Evolutionary conservation across 2,888 invertebrate genomes (phyloP).

Genomic region (Stenichneumon culpator): DNA sequence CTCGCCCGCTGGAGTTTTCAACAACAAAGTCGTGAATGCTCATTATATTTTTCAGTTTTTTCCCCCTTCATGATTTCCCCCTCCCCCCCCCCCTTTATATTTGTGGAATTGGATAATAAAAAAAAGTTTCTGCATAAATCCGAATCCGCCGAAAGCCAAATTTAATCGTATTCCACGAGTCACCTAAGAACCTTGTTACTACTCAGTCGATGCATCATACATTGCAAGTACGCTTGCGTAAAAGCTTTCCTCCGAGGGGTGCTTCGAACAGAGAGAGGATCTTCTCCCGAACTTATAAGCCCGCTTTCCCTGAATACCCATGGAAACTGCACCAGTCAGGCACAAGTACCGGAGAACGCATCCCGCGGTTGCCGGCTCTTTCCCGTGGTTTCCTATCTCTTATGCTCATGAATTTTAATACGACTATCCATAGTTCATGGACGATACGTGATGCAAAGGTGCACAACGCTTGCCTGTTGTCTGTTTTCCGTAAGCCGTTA

Average conservation of each 20-base stretch:
- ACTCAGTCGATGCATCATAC: background rate
- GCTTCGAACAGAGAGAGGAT: background rate
- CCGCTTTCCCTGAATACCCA: conserved; percentile 34
- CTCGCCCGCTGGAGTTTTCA: background rate
- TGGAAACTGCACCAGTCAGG: conserved; percentile 48
- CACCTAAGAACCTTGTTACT: background rate
- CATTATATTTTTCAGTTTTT: background rate
- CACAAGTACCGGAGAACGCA: conserved; percentile 18
- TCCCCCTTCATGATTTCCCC: background rate
- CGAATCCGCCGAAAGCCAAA: background rate
- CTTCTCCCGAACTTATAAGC: conserved; percentile 40
- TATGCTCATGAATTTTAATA: conserved; percentile 66
- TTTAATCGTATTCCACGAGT: background rate
- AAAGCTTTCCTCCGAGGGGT: conserved; percentile 8
- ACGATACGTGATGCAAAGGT: conserved; percentile 51
- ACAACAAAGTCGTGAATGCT: conserved; percentile 6
- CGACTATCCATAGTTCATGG: conserved; percentile 51
- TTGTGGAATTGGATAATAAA: background rate
- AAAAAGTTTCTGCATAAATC: background rate
- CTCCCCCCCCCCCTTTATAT: background rate
- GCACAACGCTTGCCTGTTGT: background rate
- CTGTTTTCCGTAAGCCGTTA: conserved; percentile 19
- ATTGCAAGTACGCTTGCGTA: background rate
- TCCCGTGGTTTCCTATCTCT: conserved; percentile 54
- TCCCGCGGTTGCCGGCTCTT: conserved; percentile 17